These are phyloP conservation scores for Drosophila mauritiana DNA, from an alignment of 1,140 invertebrate genomes.

Conservation along the genomic window DNA sequence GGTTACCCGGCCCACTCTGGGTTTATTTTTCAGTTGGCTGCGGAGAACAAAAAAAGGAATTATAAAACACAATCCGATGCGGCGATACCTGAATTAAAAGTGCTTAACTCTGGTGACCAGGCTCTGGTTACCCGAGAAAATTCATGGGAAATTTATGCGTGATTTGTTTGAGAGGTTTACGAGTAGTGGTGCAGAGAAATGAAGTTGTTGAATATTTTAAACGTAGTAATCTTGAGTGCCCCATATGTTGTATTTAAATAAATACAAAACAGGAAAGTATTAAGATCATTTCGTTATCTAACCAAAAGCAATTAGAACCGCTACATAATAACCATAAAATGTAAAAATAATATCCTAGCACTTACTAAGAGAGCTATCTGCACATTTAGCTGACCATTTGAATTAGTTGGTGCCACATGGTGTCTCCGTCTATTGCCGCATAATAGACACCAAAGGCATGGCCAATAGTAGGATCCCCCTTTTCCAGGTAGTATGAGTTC, in stretches of 20 bases:
- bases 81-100: constrained; percentile 50
- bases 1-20: constrained; percentile 21
- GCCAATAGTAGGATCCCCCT: neutral
- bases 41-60: constrained; percentile 31
- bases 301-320: no score
- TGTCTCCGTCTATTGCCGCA: constrained; percentile 11
- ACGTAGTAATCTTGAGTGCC: neutral
- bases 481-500: neutral
- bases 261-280: neutral
- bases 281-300: no score
- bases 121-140: constrained; percentile 28
- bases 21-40: constrained; percentile 4
- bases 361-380: neutral
- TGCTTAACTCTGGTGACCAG: constrained; percentile 33
- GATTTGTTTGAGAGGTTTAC: constrained; percentile 30
- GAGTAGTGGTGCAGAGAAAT: constrained; percentile 16
- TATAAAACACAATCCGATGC: constrained; percentile 45
- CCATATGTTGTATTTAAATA: constrained; percentile 1
- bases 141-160: constrained; percentile 36
- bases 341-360: neutral
- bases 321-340: neutral
- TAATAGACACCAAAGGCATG: neutral
- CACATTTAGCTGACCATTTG: neutral
- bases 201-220: constrained; percentile 30
- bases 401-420: constrained; percentile 1